Base-by-base conservation (phyloP, 2,888 invertebrate genomes). In the Lamproptera curius region DNA sequence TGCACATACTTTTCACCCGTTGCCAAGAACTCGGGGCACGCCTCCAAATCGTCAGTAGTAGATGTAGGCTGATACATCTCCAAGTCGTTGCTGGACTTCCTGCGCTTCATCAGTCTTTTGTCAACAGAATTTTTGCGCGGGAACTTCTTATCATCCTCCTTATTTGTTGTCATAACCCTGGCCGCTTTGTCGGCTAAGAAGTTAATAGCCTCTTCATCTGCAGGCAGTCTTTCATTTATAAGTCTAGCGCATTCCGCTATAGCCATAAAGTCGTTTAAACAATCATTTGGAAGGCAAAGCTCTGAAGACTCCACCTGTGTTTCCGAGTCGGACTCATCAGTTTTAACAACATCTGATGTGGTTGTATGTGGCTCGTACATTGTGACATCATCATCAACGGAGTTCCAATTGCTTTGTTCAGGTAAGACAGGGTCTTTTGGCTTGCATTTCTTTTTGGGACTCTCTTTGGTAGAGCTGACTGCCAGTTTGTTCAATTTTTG, bases 351-450 rank as follows among this genome's bases (percentile, higher is more conserved):
- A 0, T 82, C 76, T 26, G 80, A 73, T 0, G 84, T 84, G 0
- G 85, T 84, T n/a, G 86, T 84, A 28, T 85, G 85, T 0, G 85
- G 72, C 55, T 88, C 88, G 1, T 88, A 88, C 88, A 88, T 87
- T 0, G 87, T 88, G 0, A 88, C 68, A 51, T 88, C 88, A 46
- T 78, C 82, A 28, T 87, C 87, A 11, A 77, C 84, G 11, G 63
- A 39, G 48, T 62, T 66, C 61, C 78, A 79, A 5, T 63, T 71
- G 1, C 69, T 62, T 9, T 75, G 67, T 38, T 72, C 73, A 0
- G 72, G 77, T 0, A 79, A 73, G 9, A 69, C 44, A 0, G 70
- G 63, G 36, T 65, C 66, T 50, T 84, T 86, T 13, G 65, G 50
- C 39, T 81, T 84, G 0, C 76, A 59, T 46, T 79, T 79, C 56